Evolutionary conservation across 2,888 invertebrate genomes (phyloP).

Genomic region (Chydorus sphaericus): DNA sequence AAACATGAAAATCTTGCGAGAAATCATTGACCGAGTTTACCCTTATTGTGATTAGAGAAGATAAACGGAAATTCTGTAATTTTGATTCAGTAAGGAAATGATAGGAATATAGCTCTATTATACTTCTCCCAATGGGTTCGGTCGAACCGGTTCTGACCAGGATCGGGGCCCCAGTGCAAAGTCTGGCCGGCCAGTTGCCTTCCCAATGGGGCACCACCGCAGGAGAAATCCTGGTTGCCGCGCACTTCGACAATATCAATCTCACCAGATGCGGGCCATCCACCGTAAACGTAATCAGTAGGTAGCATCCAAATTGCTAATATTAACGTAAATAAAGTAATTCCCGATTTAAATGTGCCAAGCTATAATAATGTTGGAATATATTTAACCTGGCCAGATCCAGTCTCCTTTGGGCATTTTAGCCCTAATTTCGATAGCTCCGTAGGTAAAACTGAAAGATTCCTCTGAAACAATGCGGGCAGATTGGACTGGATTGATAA

Average conservation of each 20-base stretch:
- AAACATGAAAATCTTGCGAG: constrained; percentile 24
- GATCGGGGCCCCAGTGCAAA: constrained; percentile 30
- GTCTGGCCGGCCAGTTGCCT: constrained; percentile 26
- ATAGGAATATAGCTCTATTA: not conserved
- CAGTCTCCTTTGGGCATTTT: too few relatives aligned
- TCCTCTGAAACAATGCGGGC: too few relatives aligned
- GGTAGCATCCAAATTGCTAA: constrained; percentile 28
- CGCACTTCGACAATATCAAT: constrained; percentile 30
- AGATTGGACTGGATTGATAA: too few relatives aligned
- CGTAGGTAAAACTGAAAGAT: too few relatives aligned
- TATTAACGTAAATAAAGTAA: not conserved
- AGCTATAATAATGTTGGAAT: too few relatives aligned
- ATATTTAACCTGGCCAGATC: too few relatives aligned
- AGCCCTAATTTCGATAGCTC: too few relatives aligned
- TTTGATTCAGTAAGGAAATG: too few relatives aligned
- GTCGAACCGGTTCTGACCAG: constrained; percentile 21
- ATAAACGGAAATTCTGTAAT: too few relatives aligned
- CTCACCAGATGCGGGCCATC: constrained; percentile 30
- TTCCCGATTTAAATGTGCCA: too few relatives aligned
- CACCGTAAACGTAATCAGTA: constrained; percentile 25
- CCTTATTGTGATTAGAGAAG: not conserved
- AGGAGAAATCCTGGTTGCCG: constrained; percentile 24
- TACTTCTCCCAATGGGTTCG: constrained; percentile 23
- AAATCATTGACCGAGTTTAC: not conserved
- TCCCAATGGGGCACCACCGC: constrained; percentile 14